Conservation (phyloP, 2,797 vertebrate genomes). For the Esox masquinongy region DNA sequence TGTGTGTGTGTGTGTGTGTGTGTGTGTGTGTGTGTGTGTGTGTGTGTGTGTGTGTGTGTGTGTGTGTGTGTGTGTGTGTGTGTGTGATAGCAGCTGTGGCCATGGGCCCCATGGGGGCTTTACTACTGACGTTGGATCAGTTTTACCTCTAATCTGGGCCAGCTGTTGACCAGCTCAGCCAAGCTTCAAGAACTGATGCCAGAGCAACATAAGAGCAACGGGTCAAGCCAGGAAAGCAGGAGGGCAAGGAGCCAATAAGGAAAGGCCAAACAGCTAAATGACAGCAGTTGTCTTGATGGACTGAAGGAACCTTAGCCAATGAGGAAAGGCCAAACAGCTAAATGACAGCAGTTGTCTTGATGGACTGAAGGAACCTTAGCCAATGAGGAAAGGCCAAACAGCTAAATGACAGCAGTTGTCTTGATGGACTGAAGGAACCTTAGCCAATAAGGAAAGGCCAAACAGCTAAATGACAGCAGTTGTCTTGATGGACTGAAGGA, state of each 20-base stretch:
- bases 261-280: background rate
- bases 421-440: background rate
- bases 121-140: background rate
- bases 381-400: background rate
- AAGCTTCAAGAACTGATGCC: background rate
- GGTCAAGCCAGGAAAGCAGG: background rate
- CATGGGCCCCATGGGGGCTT: background rate
- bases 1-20: no score
- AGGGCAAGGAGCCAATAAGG: background rate
- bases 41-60: conserved; percentile 34
- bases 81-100: background rate
- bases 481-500: background rate
- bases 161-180: background rate
- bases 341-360: background rate
- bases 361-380: background rate
- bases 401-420: background rate
- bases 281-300: background rate
- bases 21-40: no score
- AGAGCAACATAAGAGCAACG: background rate
- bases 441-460: background rate
- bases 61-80: background rate
- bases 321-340: background rate
- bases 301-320: background rate
- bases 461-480: background rate
- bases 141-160: background rate